Evolutionary conservation across 2,797 vertebrate genomes (phyloP), one percentile per base, ranked within the genome.

Genomic region (Hyperoplus immaculatus): DNA sequence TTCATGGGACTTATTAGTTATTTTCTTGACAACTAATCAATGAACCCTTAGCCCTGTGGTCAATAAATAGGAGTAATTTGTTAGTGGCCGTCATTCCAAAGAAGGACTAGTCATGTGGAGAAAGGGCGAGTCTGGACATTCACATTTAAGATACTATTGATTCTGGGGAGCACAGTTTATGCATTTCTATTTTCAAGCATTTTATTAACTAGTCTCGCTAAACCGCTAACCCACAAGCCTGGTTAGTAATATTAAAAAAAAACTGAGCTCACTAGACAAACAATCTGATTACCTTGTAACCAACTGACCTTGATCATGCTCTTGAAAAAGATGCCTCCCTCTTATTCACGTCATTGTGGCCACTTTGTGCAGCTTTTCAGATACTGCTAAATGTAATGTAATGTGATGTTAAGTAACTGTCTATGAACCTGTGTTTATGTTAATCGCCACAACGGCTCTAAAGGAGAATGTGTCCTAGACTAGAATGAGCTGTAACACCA

Each of bases 141-240:
- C 6, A 16, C 49, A 72, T 64, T 54, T 12, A 18, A 38, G 36
- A 38, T 59, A 12, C 9, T 11, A 53, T 11, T 45, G 53, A 74
- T 58, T 75, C n/a, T 64, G 18, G 54, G 36, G 47, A 47, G 36
- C 51, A 42, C 57, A 65, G 43, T 9, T 29, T 13, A 15, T 50
- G n/a, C 39, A 69, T 86, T 54, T 77, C 82, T 78, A 69, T 77
- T 77, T 59, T 29, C 2, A 11, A 66, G 7, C n/a, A 54, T 58
- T 43, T 57, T 51, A 59, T 62, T 51, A 46, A 77, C 8, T 41
- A 43, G 14, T 43, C 18, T 66, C 56, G 29, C 5, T 4, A 49
- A 55, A 13, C 54, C 62, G 8, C 29, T 29, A 29, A 29, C 29
- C 29, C 29, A 29, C 29, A 29, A 42, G 65, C 1, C 64, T 45